Evolutionary conservation across 2,888 invertebrate genomes (phyloP).

Genomic region (Odontomyia ornata): DNA sequence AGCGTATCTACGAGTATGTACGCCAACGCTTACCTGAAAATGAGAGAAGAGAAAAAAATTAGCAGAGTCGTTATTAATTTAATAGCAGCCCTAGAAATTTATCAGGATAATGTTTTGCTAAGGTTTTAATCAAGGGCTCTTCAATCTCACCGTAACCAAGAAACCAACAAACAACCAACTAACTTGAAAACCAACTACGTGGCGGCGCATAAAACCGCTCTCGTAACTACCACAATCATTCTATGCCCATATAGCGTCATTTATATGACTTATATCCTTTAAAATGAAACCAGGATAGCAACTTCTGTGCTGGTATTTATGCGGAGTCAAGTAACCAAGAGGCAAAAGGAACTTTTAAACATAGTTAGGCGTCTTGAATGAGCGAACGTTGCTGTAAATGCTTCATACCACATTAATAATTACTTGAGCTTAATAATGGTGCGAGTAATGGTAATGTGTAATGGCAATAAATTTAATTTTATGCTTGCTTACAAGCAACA

Average conservation of each 20-base stretch:
- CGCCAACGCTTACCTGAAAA: conserved; percentile 36
- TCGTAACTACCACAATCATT: too few relatives aligned
- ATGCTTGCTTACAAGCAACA: too few relatives aligned
- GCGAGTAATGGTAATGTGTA: background rate
- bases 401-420: conserved; percentile 32
- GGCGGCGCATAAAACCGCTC: background rate
- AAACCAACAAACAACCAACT: background rate
- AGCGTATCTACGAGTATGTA: too few relatives aligned
- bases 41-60: conserved; percentile 10
- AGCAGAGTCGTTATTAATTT: conserved; percentile 41
- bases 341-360: background rate
- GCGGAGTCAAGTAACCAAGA: background rate
- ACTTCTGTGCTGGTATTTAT: too few relatives aligned
- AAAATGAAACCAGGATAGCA: too few relatives aligned
- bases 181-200: too few relatives aligned
- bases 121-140: background rate
- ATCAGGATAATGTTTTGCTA: conserved; percentile 20
- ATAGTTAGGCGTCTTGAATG: conserved; percentile 34
- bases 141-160: conserved; percentile 10
- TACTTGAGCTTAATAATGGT: conserved; percentile 24
- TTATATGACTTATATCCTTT: too few relatives aligned
- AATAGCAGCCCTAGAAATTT: conserved; percentile 18
- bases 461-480: conserved; percentile 38
- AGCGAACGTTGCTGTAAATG: background rate
- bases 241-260: too few relatives aligned